phyloP scores from a whole-genome alignment of 2,113 vertebrate species.

The Todiramphus saurophagus region DNA sequence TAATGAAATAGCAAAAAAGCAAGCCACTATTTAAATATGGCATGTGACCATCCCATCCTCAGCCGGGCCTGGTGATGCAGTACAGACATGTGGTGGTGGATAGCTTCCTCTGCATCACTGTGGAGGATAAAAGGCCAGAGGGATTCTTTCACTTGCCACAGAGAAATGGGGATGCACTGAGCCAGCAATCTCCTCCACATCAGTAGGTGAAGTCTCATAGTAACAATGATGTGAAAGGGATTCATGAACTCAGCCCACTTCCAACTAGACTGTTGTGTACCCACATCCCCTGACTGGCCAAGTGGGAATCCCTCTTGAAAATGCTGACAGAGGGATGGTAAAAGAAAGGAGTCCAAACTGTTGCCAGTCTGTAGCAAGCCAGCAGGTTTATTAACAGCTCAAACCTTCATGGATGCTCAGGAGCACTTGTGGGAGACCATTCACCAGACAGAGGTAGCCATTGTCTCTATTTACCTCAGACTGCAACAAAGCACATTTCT shows the following conservation, averaged over 20 bases:
- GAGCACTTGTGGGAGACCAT: not conserved
- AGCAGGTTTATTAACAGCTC: not conserved
- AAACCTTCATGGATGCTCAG: not conserved
- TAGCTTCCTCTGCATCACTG: not conserved
- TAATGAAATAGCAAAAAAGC: not conserved
- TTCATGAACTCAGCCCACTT: not conserved
- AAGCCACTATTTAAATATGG: not conserved
- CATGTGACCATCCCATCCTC: not conserved
- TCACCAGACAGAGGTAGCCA: not conserved
- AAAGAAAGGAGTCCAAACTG: not conserved
- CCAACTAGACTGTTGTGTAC: not conserved
- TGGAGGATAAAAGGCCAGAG: not conserved
- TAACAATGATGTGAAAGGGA: not conserved
- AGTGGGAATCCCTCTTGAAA: not conserved
- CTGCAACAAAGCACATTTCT: not conserved
- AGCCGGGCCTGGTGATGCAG: not conserved
- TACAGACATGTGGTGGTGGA: not conserved
- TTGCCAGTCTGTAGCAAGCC: not conserved
- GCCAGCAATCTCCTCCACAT: not conserved
- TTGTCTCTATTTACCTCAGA: not conserved
- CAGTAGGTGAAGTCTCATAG: not conserved
- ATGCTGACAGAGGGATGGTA: not conserved
- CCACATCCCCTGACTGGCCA: no score
- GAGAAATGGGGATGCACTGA: not conserved
- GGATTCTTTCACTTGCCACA: not conserved